A percentile compares a stretch with the other conserved stretches of the same genome.
Evolutionary conservation across 2,797 vertebrate genomes (phyloP).

Genomic region (Lophotriccus pileatus): DNA sequence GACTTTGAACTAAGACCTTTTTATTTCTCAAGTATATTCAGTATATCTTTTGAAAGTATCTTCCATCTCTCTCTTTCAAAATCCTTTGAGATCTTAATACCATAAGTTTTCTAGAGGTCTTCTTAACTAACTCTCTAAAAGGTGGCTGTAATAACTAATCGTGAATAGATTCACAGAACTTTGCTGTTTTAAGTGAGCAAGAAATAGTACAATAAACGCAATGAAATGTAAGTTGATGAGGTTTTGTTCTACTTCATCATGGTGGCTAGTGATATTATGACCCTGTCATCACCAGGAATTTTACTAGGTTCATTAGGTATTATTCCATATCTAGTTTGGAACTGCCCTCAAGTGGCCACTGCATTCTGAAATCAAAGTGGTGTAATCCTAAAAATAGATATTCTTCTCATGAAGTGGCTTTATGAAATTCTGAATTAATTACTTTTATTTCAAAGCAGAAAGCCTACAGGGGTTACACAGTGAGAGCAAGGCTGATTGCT

Average conservation of each 20-base stretch:
- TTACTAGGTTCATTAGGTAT: background rate
- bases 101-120: background rate
- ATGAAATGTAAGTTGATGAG: background rate
- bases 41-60: background rate
- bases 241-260: background rate
- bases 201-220: background rate
- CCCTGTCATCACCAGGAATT: background rate
- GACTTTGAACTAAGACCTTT: background rate
- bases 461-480: background rate
- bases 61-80: background rate
- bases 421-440: background rate
- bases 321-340: background rate
- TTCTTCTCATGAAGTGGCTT: background rate
- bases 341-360: background rate
- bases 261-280: background rate
- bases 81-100: background rate
- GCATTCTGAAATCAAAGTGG: background rate
- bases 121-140: background rate
- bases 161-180: background rate
- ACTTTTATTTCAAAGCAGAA: conserved; percentile 20
- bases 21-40: background rate
- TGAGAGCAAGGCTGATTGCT: background rate
- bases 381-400: background rate
- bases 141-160: background rate
- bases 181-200: background rate